Conservation (phyloP, 2,888 invertebrate species). For the Monochamus alternatus region DNA sequence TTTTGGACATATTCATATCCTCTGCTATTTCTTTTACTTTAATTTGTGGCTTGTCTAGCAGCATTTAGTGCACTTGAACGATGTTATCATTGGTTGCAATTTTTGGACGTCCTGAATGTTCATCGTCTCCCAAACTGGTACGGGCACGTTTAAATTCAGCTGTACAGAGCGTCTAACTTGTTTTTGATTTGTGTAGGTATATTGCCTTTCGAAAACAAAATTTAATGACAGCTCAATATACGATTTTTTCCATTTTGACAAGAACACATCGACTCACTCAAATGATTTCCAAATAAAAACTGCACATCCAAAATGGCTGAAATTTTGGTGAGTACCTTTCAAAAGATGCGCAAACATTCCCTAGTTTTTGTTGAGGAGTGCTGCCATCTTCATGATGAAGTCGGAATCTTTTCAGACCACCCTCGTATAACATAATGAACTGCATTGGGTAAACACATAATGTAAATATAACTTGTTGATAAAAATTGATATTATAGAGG, state of each 20-base stretch:
- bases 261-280: conserved; percentile 17
- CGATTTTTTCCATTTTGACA: neutral
- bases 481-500: neutral
- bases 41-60: conserved; percentile 40
- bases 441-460: neutral
- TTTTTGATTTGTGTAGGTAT: conserved; percentile 8
- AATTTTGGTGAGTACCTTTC: conserved; percentile 23
- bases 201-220: too few species aligned
- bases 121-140: conserved; percentile 33
- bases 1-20: conserved; percentile 41
- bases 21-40: conserved; percentile 49
- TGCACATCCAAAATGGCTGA: conserved; percentile 19
- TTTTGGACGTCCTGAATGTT: conserved; percentile 42
- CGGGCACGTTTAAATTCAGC: conserved; percentile 47
- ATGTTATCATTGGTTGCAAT: conserved; percentile 49
- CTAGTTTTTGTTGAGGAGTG: neutral
- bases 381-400: neutral
- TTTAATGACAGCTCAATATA: too few species aligned
- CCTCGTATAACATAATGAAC: neutral
- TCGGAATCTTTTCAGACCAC: neutral
- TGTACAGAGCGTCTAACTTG: conserved; percentile 38
- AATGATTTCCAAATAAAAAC: conserved; percentile 10
- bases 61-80: neutral
- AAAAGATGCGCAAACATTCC: neutral
- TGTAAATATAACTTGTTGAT: neutral